Evolutionary conservation across 2,113 vertebrate species (phyloP).

Genomic region (Aegypius monachus): DNA sequence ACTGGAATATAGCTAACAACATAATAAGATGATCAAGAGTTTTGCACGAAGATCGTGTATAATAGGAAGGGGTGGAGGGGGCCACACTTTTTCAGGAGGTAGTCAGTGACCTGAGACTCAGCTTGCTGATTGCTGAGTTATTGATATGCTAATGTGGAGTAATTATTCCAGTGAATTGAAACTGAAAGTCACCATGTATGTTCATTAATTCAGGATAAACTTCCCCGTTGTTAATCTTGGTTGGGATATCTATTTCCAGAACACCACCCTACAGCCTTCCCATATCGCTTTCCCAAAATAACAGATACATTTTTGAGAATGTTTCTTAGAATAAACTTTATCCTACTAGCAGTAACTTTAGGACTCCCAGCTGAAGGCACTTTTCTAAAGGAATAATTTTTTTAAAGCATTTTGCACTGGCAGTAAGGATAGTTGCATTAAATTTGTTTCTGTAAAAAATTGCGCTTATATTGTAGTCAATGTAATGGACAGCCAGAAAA

Average conservation of each 20-base stretch:
- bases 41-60: neutral
- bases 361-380: neutral
- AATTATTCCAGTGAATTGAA: conserved; percentile 64
- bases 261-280: neutral
- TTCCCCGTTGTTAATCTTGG: conserved; percentile 32
- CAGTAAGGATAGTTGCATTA: neutral
- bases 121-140: conserved; percentile 30
- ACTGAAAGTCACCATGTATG: conserved; percentile 51
- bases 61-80: neutral
- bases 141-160: conserved; percentile 51
- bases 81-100: neutral
- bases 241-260: conserved; percentile 42
- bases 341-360: neutral
- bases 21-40: neutral
- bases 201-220: conserved; percentile 57
- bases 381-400: neutral
- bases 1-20: neutral
- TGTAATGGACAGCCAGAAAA: neutral
- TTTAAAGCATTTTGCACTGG: neutral
- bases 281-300: conserved; percentile 8
- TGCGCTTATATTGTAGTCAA: neutral
- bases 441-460: neutral
- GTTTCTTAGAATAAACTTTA: neutral
- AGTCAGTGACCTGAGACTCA: conserved; percentile 40
- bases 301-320: neutral